phyloP scores from a whole-genome alignment of 2,888 invertebrate species.

The Ypsolopha scabrella region DNA sequence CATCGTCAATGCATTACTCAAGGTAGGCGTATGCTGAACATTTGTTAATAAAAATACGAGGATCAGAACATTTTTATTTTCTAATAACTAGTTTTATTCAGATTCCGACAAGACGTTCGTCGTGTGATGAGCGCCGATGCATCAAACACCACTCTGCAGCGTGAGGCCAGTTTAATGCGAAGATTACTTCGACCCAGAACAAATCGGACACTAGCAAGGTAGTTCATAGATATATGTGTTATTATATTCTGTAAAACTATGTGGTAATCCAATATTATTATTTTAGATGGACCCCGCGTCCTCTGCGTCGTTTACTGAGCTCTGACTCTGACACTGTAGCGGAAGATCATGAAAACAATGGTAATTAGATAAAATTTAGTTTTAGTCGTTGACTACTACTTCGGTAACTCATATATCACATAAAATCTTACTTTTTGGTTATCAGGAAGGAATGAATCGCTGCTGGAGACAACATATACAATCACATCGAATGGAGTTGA shows the following conservation, averaged over 20 bases:
- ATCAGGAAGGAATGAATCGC: conserved; percentile 26
- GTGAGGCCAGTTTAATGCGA: conserved; percentile 41
- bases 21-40: conserved; percentile 16
- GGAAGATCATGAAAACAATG: conserved; percentile 20
- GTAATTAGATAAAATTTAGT: background rate
- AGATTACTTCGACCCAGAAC: conserved; percentile 32
- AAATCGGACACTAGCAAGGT: conserved; percentile 41
- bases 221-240: background rate
- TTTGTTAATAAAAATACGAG: background rate
- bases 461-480: conserved; percentile 31
- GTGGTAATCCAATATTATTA: background rate
- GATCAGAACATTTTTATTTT: background rate
- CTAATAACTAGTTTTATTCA: conserved; percentile 9
- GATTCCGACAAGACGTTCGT: conserved; percentile 46
- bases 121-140: conserved; percentile 55
- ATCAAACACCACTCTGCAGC: conserved; percentile 33
- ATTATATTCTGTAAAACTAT: background rate
- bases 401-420: too few species aligned
- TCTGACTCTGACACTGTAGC: conserved; percentile 36
- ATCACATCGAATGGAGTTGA: conserved; percentile 46
- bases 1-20: conserved; percentile 28
- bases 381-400: background rate
- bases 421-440: conserved; percentile 2
- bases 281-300: conserved; percentile 51
- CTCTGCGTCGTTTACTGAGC: conserved; percentile 44